Evolutionary conservation across 2,888 invertebrate species (phyloP).

Genomic region (Omphaloscelis lunosa): DNA sequence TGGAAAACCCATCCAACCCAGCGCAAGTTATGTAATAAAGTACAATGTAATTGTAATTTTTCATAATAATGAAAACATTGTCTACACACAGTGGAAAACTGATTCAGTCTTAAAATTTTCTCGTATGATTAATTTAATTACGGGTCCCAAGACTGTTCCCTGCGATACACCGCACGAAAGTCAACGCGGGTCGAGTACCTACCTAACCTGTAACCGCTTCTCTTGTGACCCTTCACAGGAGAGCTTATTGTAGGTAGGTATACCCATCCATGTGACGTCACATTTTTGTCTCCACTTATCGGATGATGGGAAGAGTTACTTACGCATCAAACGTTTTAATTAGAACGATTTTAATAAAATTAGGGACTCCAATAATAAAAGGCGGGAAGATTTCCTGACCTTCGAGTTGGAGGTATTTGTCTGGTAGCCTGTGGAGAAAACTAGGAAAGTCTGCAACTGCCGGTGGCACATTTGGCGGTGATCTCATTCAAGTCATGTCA

Average conservation of each 20-base stretch:
- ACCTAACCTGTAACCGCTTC: conserved; percentile 5
- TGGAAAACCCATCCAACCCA: conserved; percentile 1
- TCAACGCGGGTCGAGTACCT: conserved; percentile 1
- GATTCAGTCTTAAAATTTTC: background rate
- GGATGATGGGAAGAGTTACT: conserved; percentile 17
- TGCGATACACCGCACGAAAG: background rate
- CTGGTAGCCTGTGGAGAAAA: background rate
- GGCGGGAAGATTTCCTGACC: background rate
- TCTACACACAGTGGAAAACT: background rate
- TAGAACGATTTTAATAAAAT: conserved; percentile 15
- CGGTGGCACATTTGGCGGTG: background rate
- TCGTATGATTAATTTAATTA: conserved; percentile 8
- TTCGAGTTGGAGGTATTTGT: background rate
- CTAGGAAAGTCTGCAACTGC: background rate
- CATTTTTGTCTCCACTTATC: conserved; percentile 27
- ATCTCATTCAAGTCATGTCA: conserved; percentile 7
- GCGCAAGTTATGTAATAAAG: background rate
- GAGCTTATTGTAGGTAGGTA: conserved; percentile 8
- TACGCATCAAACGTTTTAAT: conserved; percentile 26
- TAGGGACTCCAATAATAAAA: background rate
- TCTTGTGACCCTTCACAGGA: conserved; percentile 13
- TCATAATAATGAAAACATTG: background rate
- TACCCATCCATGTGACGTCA: conserved; percentile 17
- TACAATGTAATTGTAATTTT: too few relatives aligned
- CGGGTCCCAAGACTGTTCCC: conserved; percentile 16